A percentile compares a stretch with the other conserved stretches of the same genome.
Conservation (phyloP, 2,113 vertebrate genomes). For the Takifugu bimaculatus region DNA sequence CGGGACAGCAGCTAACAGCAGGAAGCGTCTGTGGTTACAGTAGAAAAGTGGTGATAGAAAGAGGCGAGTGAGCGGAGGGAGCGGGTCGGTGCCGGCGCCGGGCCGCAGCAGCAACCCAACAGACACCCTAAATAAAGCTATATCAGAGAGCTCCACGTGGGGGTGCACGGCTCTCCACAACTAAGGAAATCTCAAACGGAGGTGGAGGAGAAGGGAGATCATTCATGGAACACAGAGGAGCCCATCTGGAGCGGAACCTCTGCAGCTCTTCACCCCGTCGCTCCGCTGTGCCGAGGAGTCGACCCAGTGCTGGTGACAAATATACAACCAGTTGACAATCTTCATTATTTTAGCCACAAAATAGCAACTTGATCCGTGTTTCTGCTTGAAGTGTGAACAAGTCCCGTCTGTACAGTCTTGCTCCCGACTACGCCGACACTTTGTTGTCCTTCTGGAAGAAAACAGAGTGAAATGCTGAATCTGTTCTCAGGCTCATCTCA, state of each 20-base stretch:
- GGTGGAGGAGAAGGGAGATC: slow-evolving; percentile 77
- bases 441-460: slow-evolving; percentile 89
- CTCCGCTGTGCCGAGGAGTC: slow-evolving; percentile 75
- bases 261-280: not conserved
- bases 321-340: slow-evolving; percentile 84
- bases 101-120: slow-evolving; percentile 30
- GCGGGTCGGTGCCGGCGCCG: no score
- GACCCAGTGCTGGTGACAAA: slow-evolving; percentile 94
- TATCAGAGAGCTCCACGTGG: slow-evolving; percentile 70
- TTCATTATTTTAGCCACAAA: slow-evolving; percentile 80
- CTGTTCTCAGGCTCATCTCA: not conserved
- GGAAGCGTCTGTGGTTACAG: slow-evolving; percentile 22
- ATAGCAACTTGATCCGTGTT: slow-evolving; percentile 60
- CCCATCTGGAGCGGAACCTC: slow-evolving; percentile 54
- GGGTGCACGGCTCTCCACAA: slow-evolving; percentile 73
- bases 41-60: slow-evolving; percentile 41
- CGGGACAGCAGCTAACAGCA: no score
- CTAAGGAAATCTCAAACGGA: slow-evolving; percentile 79
- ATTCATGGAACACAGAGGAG: slow-evolving; percentile 52
- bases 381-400: slow-evolving; percentile 67
- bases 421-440: slow-evolving; percentile 82
- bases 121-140: slow-evolving; percentile 64
- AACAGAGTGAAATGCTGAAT: not conserved
- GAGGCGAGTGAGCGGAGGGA: slow-evolving; percentile 3
- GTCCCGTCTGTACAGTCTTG: slow-evolving; percentile 68